Conservation (phyloP, 2,797 vertebrate genomes). For the Acanthiza pusilla region DNA sequence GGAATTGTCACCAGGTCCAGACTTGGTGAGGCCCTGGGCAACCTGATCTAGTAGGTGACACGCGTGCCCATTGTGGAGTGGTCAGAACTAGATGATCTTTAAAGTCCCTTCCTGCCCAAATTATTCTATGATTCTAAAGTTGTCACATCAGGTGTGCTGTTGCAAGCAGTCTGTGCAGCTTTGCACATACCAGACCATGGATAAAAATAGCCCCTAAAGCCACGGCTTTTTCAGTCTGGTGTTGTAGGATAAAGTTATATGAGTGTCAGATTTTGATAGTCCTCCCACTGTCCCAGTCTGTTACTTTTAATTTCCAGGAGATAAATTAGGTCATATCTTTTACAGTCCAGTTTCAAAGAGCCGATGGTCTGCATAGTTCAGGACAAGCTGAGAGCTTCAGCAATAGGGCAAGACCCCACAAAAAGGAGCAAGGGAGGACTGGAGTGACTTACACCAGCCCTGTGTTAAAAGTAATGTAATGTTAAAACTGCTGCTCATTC, state of each 20-base stretch:
- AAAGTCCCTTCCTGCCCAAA: neutral
- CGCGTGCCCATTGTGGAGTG: neutral
- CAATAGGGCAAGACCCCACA: neutral
- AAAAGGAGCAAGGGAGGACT: neutral
- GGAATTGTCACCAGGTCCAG: neutral
- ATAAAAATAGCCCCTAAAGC: neutral
- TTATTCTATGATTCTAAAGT: neutral
- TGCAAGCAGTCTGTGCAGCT: too few species aligned
- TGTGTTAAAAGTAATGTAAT: neutral
- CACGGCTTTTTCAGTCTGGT: neutral
- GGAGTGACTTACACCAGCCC: neutral
- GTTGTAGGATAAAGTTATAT: neutral
- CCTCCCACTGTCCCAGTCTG: neutral
- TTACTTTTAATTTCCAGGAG: neutral
- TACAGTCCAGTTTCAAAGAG: neutral
- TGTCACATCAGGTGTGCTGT: neutral
- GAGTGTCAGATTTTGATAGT: neutral
- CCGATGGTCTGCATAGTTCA: neutral
- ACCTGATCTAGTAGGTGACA: neutral
- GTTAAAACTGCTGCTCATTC: neutral
- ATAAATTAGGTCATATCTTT: neutral
- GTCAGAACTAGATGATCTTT: neutral
- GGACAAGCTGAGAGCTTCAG: neutral
- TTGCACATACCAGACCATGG: neutral
- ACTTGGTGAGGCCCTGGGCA: neutral